Evolutionary conservation across 37 sponge, comb jelly and placozoan genomes (phyloP).

Genomic region (Geodia barretti): DNA sequence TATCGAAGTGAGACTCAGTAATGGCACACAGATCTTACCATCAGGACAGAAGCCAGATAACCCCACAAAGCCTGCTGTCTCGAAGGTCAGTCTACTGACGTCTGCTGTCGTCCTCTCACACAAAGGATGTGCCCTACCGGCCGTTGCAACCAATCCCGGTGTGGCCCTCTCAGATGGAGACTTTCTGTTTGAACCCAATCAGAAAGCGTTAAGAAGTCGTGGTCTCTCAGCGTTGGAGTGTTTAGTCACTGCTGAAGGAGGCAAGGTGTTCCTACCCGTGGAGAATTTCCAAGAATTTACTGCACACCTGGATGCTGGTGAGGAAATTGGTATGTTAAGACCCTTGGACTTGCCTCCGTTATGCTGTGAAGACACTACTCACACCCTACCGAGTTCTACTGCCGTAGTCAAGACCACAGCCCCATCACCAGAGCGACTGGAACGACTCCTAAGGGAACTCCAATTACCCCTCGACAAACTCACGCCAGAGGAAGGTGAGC

Average conservation of each 20-base stretch:
- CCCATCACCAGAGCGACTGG: background rate
- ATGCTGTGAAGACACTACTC: background rate
- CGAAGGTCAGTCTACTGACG: background rate
- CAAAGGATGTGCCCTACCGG: slow-evolving; percentile 1
- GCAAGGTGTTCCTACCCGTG: background rate
- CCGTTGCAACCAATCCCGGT: background rate
- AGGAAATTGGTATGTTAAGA: slow-evolving; percentile 1
- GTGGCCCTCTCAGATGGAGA: background rate
- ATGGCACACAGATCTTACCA: slow-evolving; percentile 2
- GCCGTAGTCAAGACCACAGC: background rate
- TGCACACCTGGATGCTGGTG: background rate
- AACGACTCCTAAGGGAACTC: background rate
- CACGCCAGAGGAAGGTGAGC: background rate
- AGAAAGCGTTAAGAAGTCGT: background rate
- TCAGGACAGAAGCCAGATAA: background rate
- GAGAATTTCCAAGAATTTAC: background rate
- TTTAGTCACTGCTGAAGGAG: background rate
- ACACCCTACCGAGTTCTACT: background rate
- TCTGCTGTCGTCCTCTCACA: background rate
- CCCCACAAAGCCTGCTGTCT: background rate
- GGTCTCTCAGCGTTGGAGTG: background rate
- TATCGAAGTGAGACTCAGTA: background rate
- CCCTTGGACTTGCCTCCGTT: background rate
- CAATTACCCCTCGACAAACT: slow-evolving; percentile 1
- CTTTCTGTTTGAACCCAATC: slow-evolving; percentile 16